Conservation (phyloP, 2,113 vertebrate species). For the Lagopus leucura region DNA sequence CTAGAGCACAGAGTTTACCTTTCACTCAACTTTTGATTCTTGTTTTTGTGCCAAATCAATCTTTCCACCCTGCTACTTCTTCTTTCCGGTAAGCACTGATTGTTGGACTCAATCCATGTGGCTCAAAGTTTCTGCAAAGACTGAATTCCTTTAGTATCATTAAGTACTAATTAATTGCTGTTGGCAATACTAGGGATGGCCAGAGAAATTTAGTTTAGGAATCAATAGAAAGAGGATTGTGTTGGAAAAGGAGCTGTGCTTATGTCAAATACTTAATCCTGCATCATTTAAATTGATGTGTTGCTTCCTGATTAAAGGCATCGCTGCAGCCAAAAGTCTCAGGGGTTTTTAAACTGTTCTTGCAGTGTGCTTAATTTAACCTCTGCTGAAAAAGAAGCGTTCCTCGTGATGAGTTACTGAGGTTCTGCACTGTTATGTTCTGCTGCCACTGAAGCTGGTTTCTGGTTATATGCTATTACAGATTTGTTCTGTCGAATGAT, state of each 20-base stretch:
- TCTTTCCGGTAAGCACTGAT: background rate
- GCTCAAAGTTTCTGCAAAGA: background rate
- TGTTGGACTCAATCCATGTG: background rate
- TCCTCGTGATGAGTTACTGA: background rate
- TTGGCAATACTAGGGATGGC: background rate
- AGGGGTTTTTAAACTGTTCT: background rate
- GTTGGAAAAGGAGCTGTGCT: background rate
- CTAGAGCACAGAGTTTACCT: background rate
- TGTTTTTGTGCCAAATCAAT: background rate
- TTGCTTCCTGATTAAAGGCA: background rate
- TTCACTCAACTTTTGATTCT: background rate
- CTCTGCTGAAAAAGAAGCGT: background rate
- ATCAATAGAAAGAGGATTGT: background rate
- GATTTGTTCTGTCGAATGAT: background rate
- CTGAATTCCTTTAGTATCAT: background rate
- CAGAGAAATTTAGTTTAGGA: background rate
- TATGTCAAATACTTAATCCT: background rate
- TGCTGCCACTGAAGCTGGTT: background rate
- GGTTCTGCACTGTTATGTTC: background rate
- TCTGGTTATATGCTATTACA: background rate
- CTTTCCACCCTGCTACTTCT: background rate
- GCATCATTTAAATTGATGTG: accelerated
- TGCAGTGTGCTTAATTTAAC: background rate
- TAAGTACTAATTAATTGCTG: background rate
- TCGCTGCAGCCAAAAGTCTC: background rate